Conservation (phyloP, 2,888 invertebrate genomes). For the Drosophila peninsularis region DNA sequence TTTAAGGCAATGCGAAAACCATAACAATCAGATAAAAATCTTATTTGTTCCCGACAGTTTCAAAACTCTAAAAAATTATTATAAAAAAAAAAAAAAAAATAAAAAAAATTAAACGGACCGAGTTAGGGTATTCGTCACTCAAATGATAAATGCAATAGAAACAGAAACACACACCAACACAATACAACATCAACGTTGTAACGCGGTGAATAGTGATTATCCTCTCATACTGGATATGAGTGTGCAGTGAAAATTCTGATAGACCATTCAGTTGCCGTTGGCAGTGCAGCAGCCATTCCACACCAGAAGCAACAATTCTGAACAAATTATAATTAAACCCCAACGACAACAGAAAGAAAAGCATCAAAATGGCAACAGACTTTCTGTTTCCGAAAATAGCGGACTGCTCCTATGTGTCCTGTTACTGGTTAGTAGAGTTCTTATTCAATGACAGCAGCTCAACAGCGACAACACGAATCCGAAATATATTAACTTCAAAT, state of each 20-base stretch:
- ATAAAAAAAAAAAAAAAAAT: not conserved
- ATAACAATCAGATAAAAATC: conserved; percentile 17
- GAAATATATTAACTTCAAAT: not conserved
- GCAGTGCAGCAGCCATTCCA: conserved; percentile 22
- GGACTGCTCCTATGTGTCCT: conserved; percentile 93
- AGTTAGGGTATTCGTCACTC: conserved; percentile 28
- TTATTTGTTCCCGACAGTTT: not conserved
- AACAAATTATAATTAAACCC: not conserved
- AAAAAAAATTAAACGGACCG: too few species aligned
- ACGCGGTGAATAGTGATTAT: conserved; percentile 11
- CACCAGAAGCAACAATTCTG: conserved; percentile 12
- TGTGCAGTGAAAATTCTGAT: conserved; percentile 14
- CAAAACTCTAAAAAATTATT: not conserved
- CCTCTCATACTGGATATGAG: not conserved
- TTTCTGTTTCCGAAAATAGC: conserved; percentile 89
- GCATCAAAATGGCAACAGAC: conserved; percentile 82
- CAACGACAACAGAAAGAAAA: conserved; percentile 3
- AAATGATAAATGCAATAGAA: conserved; percentile 7
- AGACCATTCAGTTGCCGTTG: conserved; percentile 7
- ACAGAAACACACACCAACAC: conserved; percentile 11
- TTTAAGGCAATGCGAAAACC: conserved; percentile 19
- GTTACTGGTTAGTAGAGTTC: conserved; percentile 90
- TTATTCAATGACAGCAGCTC: too few species aligned
- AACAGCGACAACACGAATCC: not conserved
- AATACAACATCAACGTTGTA: not conserved